Percentiles rank a stretch among this genome's conserved stretches.
Conservation (phyloP, 2,113 vertebrate species). For the Vulpes lagopus region DNA sequence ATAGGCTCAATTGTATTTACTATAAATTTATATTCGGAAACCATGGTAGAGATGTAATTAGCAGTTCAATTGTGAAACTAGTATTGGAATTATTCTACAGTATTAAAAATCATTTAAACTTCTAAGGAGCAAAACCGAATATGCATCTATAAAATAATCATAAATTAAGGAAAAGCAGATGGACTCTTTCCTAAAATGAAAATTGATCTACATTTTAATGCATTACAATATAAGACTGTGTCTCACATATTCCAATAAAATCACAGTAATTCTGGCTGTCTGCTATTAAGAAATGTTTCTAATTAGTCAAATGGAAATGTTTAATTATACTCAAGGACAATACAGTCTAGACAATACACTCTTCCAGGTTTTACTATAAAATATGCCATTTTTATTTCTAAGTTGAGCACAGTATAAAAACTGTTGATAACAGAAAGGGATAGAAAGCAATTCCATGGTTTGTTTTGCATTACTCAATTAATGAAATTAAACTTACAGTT, state of each 20-base stretch:
- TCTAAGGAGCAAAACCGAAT: conserved; percentile 49
- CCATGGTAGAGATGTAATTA: not conserved
- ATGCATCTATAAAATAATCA: not conserved
- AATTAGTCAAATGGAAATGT: conserved; percentile 5
- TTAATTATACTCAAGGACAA: conserved; percentile 50
- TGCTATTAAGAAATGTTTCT: conserved; percentile 41
- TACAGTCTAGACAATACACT: not conserved
- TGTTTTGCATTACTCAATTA: not conserved
- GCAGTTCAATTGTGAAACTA: conserved; percentile 25
- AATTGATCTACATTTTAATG: not conserved
- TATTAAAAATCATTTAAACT: conserved; percentile 24
- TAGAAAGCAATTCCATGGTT: not conserved
- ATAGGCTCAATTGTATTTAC: not conserved
- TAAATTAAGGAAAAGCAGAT: conserved; percentile 24
- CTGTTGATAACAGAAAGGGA: not conserved
- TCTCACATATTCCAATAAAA: conserved; percentile 7
- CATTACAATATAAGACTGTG: not conserved
- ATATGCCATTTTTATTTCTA: not conserved
- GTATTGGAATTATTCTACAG: conserved; percentile 6
- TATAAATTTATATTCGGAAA: conserved; percentile 52
- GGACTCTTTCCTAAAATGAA: conserved; percentile 58
- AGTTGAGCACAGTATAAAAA: not conserved
- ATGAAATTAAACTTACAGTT: conserved; percentile 10
- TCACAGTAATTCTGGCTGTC: not conserved
- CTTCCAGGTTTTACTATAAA: conserved; percentile 19